Percentiles rank a stretch among this genome's conserved stretches.
phyloP scores from a whole-genome alignment of 2,797 vertebrate species.

The Myiothlypis chrysogaster region DNA sequence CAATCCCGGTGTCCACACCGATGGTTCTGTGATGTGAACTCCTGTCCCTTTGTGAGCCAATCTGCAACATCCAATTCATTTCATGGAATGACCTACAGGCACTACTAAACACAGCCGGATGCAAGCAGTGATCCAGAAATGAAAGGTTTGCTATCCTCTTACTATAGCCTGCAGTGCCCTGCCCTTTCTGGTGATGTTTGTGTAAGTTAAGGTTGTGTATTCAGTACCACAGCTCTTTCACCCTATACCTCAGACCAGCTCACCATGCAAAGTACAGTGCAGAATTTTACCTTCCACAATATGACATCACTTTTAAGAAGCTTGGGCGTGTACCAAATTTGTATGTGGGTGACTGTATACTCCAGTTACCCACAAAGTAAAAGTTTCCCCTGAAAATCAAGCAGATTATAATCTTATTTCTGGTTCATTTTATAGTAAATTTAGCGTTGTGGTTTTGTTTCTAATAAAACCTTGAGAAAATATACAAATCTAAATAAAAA shows the following conservation, averaged over 20 bases:
- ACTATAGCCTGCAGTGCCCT: not conserved
- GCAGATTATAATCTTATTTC: not conserved
- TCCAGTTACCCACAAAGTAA: not conserved
- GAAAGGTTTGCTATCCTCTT: not conserved
- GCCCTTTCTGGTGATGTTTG: not conserved
- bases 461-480: not conserved
- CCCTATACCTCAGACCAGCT: not conserved
- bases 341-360: not conserved
- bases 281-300: not conserved
- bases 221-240: not conserved
- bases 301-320: not conserved
- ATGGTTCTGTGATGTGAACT: not conserved
- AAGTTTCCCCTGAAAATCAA: not conserved
- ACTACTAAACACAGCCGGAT: not conserved
- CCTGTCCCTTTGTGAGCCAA: not conserved
- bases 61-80: not conserved
- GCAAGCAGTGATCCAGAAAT: not conserved
- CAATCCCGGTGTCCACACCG: not conserved
- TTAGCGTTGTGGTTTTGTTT: not conserved
- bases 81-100: not conserved
- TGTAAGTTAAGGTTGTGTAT: not conserved
- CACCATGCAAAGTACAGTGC: not conserved
- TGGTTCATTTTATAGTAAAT: not conserved
- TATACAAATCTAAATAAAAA: not conserved
- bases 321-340: accelerated